phyloP scores from a whole-genome alignment of 1,140 invertebrate species.

The Heliconius himera region DNA sequence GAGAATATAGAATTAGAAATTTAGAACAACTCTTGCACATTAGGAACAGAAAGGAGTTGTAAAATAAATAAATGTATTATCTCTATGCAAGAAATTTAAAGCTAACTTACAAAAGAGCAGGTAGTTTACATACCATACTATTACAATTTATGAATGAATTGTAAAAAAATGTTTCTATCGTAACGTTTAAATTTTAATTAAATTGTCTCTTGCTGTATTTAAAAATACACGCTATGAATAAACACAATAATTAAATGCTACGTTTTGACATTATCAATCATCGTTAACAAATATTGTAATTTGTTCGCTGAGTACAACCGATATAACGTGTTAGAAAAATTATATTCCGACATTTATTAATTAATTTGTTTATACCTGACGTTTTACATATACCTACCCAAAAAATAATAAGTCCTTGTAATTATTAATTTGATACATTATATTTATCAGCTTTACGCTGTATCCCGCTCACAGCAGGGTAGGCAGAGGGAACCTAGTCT shows the following conservation, averaged over 20 bases:
- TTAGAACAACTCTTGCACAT: no score
- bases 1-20: no score
- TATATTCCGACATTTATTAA: constrained; percentile 25
- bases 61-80: no score
- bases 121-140: no score
- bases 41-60: no score
- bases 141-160: not conserved
- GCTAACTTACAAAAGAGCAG: no score
- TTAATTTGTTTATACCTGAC: constrained; percentile 23
- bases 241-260: constrained; percentile 34
- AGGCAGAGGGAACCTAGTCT: no score
- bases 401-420: constrained; percentile 14
- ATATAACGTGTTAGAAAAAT: constrained; percentile 24
- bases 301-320: constrained; percentile 27
- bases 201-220: constrained; percentile 21
- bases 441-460: no score
- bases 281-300: constrained; percentile 41
- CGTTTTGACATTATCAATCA: constrained; percentile 43
- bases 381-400: not conserved
- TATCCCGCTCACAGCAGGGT: no score
- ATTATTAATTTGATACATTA: not conserved
- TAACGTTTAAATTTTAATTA: constrained; percentile 6
- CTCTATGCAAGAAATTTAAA: no score
- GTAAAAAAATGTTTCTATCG: not conserved
- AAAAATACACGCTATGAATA: constrained; percentile 32